A percentile compares a stretch with the other conserved stretches of the same genome.
Conservation (phyloP, 2,888 invertebrate species). For the Spilarctia lutea region DNA sequence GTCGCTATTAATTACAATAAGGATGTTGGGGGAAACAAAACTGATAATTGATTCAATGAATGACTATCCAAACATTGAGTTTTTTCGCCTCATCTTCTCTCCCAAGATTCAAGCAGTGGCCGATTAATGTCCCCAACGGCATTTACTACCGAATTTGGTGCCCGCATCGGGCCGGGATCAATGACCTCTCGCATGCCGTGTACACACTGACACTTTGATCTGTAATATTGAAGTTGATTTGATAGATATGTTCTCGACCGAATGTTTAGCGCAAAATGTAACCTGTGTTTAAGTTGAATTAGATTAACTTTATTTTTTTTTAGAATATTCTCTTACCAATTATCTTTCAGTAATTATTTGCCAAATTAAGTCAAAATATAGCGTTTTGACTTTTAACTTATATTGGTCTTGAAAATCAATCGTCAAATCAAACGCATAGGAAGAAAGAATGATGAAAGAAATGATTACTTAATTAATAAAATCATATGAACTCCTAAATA, state of each 20-base stretch:
- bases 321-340: neutral
- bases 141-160: constrained; percentile 76
- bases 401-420: neutral
- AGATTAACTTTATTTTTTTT: neutral
- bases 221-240: constrained; percentile 64
- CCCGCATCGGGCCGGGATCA: constrained; percentile 74
- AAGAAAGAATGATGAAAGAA: no score
- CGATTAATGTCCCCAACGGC: constrained; percentile 77
- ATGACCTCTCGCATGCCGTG: constrained; percentile 64
- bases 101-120: constrained; percentile 60
- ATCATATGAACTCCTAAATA: no score
- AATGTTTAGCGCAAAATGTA: constrained; percentile 28
- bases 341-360: neutral
- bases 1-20: neutral
- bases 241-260: constrained; percentile 56
- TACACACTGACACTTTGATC: constrained; percentile 60
- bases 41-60: constrained; percentile 31
- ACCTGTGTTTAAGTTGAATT: constrained; percentile 13
- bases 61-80: constrained; percentile 26
- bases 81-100: constrained; percentile 54
- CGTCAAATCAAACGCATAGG: no score
- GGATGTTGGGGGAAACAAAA: constrained; percentile 11
- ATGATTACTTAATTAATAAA: no score
- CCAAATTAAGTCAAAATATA: no score
- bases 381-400: no score